Evolutionary conservation across 2,888 invertebrate genomes (phyloP).

Genomic region (Callosobruchus maculatus): DNA sequence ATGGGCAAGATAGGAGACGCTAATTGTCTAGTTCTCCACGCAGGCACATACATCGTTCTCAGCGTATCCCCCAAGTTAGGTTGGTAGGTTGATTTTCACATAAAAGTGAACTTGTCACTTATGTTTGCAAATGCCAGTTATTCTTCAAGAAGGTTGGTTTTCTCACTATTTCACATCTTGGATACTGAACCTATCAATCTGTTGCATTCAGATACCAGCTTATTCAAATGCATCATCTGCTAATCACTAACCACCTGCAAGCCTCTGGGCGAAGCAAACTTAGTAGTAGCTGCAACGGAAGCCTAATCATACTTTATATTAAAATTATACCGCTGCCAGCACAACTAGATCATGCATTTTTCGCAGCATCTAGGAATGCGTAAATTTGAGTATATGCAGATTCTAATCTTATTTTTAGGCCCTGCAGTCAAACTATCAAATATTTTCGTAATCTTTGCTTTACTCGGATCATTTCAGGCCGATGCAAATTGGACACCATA

Average conservation of each 20-base stretch:
- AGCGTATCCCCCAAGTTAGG: no score
- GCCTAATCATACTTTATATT: background rate
- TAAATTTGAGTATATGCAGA: slow-evolving; percentile 1
- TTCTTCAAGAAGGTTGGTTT: no score
- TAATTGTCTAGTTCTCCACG: no score
- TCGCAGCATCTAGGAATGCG: background rate
- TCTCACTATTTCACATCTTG: background rate
- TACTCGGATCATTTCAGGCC: slow-evolving; percentile 8
- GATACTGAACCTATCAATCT: background rate
- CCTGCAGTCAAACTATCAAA: slow-evolving; percentile 14
- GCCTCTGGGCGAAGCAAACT: background rate
- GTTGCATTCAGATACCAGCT: background rate
- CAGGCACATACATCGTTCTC: no score
- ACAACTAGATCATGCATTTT: background rate
- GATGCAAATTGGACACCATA: slow-evolving; percentile 12
- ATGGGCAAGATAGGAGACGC: no score
- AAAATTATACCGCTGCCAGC: slow-evolving; percentile 1
- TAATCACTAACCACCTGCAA: background rate
- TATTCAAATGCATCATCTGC: background rate
- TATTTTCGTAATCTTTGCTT: slow-evolving; percentile 6
- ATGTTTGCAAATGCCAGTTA: no score
- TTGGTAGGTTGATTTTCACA: no score
- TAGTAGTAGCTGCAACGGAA: background rate
- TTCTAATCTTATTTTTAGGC: background rate
- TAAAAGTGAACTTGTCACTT: no score